Base-by-base conservation (phyloP, 2,797 vertebrate genomes). In the Alca torda region DNA sequence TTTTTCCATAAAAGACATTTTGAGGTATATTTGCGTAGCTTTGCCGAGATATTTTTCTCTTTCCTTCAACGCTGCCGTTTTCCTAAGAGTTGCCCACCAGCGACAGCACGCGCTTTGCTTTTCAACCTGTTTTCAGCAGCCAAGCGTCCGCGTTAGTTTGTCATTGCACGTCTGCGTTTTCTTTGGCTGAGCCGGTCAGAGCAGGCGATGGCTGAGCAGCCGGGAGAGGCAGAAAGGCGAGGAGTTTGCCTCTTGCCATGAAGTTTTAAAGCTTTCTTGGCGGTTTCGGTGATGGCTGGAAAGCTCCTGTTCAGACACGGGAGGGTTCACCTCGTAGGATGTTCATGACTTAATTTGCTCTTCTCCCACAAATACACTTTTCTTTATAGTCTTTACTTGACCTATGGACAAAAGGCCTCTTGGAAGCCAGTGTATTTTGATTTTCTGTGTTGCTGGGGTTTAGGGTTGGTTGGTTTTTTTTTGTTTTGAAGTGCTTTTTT, bases 91-190 rank as follows among this genome's bases (percentile, higher is more conserved):
- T 56, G 54, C 48, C 28, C 63, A 18, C 25, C 48, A 18, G 10
- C 13, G 50, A 6, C 45, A 80, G 26, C 37, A 5, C 2, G 1
- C 1, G 1, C 35, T 75, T 41, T 41, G 39, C 57, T 37, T 45
- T 39, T 26, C 16, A 63, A 37, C 46, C 50, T 51, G 25, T 19
- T 16, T 10, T 39, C 48, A 39, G 33, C 82, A 39, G n/a, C 48
- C 21, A 5, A 21, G 18, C 13, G 0, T 26, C 59, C 30, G 17
- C 14, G 2, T 51, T 17, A 3, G 33, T 19, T 20, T 26, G 8
- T 33, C 8, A 0, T 26, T 8, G 15, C 7, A 11, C 0, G 2
- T 43, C 23, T 50, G 31, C 14, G 4, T 51, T 63, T 50, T 41
- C 33, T n/a, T 37, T 56, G 1, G 0, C 65, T 50, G 60, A 8